Base-by-base conservation (phyloP, 1,140 invertebrate genomes). In the Drosophila lacertosa region DNA sequence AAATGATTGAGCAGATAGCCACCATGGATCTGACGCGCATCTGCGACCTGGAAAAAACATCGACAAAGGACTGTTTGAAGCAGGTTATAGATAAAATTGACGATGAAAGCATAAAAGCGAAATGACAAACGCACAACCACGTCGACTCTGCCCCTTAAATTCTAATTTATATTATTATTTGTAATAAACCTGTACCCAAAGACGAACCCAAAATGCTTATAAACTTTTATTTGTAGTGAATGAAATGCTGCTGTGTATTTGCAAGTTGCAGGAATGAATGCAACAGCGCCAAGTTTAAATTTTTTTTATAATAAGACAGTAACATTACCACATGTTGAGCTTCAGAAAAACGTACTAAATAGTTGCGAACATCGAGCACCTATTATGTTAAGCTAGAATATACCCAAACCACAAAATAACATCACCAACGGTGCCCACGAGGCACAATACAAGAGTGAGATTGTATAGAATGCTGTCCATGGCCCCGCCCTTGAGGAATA, bases 401-500 rank as follows among this genome's bases (percentile, higher is more conserved):
- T 72, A 86, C 26, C 82, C 74, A 20, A 59, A 20, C 44, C 44
- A 86, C 0, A 86, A 16, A 13, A 29, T 35, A 0, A 77, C 2
- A 44, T 77, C 66, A 1, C 82, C 82, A 10, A 67, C 1, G 5
- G 93, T 2, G 1, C 93, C 93, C 44, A 92, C 5, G 5, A 75
- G 55, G 66, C 92, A 91, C 0, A 91, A 18, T 7, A 80, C 65
- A 15, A 93, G 22, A 6, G 93, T 94, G 1, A 91, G 22, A 2
- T 77, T 84, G 66, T 93, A 94, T 0, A 95, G 57, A 4, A 94
- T 66, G 65, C 92, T 92, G 76, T 95, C 94, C n/a, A 77, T 70
- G 1, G 88, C 33, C 3, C 94, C 94, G 16, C 92, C 91, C 88
- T 95, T 95, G 20, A 95, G 78, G 76, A 93, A 94, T n/a, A 94